Evolutionary conservation across 2,888 invertebrate species (phyloP).

Genomic region (Netelia melanura): DNA sequence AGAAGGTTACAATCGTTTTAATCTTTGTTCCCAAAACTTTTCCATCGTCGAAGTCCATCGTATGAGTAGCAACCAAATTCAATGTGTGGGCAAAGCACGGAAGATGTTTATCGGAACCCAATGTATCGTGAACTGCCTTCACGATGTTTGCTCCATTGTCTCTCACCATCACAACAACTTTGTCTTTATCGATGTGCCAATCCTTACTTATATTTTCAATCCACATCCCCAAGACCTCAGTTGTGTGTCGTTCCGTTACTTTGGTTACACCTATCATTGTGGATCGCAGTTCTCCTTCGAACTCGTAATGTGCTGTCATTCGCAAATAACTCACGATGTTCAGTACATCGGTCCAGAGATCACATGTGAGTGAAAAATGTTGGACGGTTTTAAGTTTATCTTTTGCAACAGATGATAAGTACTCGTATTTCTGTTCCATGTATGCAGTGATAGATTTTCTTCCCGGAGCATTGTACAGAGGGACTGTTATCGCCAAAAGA

Average conservation of each 20-base stretch:
- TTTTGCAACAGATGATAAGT: no score
- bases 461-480: no score
- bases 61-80: no score
- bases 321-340: slow-evolving; percentile 50
- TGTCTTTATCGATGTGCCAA: slow-evolving; percentile 53
- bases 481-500: no score
- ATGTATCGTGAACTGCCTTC: no score
- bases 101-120: no score
- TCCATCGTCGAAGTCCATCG: no score
- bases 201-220: slow-evolving; percentile 46
- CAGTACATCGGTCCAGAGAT: slow-evolving; percentile 39
- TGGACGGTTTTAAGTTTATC: background rate
- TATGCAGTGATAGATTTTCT: no score
- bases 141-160: slow-evolving; percentile 50
- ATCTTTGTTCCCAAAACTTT: no score
- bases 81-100: no score
- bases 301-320: slow-evolving; percentile 24
- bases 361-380: slow-evolving; percentile 24
- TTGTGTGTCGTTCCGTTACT: slow-evolving; percentile 44
- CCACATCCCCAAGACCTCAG: slow-evolving; percentile 36
- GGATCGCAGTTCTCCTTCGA: background rate
- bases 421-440: no score
- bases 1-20: no score
- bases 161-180: slow-evolving; percentile 60
- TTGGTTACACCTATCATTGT: slow-evolving; percentile 38